Conservation (phyloP, 2,797 vertebrate genomes). For the Cirrhinus mrigala region DNA sequence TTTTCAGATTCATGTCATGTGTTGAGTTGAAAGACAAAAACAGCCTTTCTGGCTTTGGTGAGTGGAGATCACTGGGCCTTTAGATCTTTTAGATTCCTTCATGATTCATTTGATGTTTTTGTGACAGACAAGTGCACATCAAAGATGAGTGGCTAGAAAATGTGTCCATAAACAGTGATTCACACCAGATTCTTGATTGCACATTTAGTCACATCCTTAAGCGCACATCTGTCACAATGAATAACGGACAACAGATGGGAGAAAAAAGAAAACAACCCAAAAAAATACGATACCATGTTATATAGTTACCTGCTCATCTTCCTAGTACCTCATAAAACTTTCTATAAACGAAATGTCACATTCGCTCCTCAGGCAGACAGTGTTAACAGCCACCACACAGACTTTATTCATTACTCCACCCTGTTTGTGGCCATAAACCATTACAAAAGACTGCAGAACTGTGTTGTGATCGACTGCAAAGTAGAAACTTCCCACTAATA, state of each 20-base stretch:
- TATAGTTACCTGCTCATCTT: background rate
- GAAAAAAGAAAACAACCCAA: background rate
- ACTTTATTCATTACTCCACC: background rate
- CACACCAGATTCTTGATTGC: conserved; percentile 55
- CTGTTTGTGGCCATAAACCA: background rate
- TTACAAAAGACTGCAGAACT: conserved; percentile 23
- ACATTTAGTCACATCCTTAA: conserved; percentile 54
- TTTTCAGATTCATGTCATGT: conserved; percentile 80
- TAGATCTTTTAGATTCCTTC: conserved; percentile 54
- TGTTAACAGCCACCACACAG: background rate
- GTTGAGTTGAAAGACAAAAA: conserved; percentile 70
- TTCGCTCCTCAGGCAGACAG: background rate
- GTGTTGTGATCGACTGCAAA: conserved; percentile 14
- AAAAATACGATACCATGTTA: background rate
- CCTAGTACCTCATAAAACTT: background rate
- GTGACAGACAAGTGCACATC: conserved; percentile 52
- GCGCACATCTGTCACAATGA: conserved; percentile 32
- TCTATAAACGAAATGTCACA: background rate
- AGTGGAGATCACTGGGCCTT: conserved; percentile 68
- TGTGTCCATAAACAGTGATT: conserved; percentile 53
- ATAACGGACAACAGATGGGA: conserved; percentile 58
- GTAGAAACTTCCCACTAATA: conserved; percentile 32
- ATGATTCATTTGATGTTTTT: conserved; percentile 59
- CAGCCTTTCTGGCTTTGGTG: conserved; percentile 42
- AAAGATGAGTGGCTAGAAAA: conserved; percentile 53